A percentile compares a stretch with the other conserved stretches of the same genome.
Evolutionary conservation across 2,797 vertebrate species (phyloP).

Genomic region (Lagorchestes hirsutus): DNA sequence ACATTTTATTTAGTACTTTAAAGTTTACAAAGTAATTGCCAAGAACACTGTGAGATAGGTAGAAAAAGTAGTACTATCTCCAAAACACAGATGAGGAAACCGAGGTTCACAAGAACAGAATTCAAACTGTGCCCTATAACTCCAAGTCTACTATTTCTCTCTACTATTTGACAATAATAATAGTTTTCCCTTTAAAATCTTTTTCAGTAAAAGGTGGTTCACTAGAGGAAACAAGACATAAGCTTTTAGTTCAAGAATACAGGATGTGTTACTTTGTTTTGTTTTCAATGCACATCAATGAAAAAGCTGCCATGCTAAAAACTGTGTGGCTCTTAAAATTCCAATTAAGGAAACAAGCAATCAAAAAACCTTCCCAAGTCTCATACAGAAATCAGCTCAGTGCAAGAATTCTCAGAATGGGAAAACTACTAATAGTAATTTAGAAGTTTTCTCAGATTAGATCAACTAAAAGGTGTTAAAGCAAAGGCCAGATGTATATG

Average conservation of each 20-base stretch:
- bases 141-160: background rate
- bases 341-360: background rate
- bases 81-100: too few species aligned
- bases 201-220: background rate
- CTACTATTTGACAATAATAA: background rate
- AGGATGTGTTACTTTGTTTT: background rate
- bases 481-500: constrained; percentile 64
- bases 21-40: too few species aligned
- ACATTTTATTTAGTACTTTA: too few species aligned
- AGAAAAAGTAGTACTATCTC: too few species aligned
- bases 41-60: too few species aligned
- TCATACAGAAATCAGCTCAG: constrained; percentile 36
- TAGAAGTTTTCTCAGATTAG: constrained; percentile 71
- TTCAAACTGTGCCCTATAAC: background rate
- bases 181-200: background rate
- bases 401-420: constrained; percentile 55
- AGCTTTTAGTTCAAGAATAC: background rate
- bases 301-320: background rate
- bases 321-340: background rate
- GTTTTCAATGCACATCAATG: background rate
- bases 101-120: too few species aligned
- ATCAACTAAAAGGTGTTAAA: constrained; percentile 68
- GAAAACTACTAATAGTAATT: constrained; percentile 65
- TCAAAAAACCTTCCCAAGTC: background rate
- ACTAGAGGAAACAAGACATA: background rate